phyloP scores from a whole-genome alignment of 2,797 vertebrate species.

The Mionectes olivaceus region DNA sequence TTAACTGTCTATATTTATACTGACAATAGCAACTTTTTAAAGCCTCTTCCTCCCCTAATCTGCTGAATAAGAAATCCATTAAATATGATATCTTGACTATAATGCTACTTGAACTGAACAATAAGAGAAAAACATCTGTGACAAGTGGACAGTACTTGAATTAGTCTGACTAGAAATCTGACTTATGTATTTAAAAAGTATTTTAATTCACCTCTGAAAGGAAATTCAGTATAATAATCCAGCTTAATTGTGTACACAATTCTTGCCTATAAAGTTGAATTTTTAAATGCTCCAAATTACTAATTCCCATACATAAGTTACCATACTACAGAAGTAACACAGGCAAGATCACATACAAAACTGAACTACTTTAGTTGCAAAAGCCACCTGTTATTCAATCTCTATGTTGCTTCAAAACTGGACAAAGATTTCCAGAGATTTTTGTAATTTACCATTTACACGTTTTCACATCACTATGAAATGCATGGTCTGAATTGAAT shows the following conservation, averaged over 20 bases:
- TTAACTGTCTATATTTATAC: neutral
- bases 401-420: neutral
- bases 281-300: neutral
- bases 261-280: neutral
- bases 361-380: neutral
- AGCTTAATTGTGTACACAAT: neutral
- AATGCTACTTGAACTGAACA: neutral
- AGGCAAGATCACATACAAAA: neutral
- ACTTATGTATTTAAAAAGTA: neutral
- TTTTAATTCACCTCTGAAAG: neutral
- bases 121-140: neutral
- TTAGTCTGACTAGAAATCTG: neutral
- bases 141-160: neutral
- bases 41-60: neutral
- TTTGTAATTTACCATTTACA: neutral
- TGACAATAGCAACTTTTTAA: neutral
- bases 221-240: neutral
- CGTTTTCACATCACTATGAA: neutral
- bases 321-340: neutral
- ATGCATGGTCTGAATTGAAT: neutral
- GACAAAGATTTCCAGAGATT: neutral
- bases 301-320: neutral
- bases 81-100: neutral
- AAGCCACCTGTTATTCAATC: neutral
- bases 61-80: neutral